A percentile compares a stretch with the other conserved stretches of the same genome.
Conservation (phyloP, 2,113 vertebrate species). For the Bubo bubo region DNA sequence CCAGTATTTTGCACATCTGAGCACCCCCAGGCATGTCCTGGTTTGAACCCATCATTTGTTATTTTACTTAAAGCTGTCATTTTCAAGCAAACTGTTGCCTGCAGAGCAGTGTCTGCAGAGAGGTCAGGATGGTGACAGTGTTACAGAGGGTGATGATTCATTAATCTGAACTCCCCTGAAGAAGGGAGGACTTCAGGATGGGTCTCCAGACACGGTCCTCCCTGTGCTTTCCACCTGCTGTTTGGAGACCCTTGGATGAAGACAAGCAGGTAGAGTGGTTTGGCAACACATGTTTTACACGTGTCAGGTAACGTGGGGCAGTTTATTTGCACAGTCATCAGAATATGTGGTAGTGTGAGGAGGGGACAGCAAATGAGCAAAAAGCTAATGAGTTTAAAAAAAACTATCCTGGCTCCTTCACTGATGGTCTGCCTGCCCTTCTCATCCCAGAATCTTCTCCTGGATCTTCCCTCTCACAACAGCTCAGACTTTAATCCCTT, state of each 20-base stretch:
- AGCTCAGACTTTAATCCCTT: not conserved
- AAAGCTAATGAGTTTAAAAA: not conserved
- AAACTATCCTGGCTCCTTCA: not conserved
- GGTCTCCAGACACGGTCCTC: not conserved
- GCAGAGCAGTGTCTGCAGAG: not conserved
- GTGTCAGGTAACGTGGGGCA: not conserved
- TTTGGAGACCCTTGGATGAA: not conserved
- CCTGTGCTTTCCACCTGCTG: not conserved
- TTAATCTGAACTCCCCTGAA: not conserved
- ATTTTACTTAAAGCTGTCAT: not conserved
- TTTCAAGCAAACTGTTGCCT: not conserved
- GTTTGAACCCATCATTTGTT: no score
- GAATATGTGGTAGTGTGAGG: not conserved
- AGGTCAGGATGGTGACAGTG: not conserved
- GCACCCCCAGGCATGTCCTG: fast-evolving
- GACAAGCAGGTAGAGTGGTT: not conserved
- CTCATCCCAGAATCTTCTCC: not conserved
- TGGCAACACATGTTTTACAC: no score
- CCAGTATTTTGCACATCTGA: not conserved
- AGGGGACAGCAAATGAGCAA: not conserved
- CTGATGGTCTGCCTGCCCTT: fast-evolving
- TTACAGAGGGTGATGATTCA: not conserved
- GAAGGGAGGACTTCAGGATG: not conserved
- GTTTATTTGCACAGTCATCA: not conserved
- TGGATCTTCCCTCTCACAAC: not conserved